Conservation (phyloP, 37 sponge, comb jelly and placozoan species). For the Lycopodina hypogea region DNA sequence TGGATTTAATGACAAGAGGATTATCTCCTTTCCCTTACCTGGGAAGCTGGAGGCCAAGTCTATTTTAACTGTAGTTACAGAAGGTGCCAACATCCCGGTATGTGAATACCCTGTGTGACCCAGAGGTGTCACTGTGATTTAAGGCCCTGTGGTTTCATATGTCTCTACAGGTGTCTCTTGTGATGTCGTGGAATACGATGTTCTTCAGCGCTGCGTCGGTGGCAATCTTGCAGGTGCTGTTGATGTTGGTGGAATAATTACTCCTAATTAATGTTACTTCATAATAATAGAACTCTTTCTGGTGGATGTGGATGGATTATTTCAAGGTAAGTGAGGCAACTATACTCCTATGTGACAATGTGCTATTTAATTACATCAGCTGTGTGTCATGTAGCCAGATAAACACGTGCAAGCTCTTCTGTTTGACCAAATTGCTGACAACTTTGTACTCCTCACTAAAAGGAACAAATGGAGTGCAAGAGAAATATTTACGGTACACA, state of each 20-base stretch:
- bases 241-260: not conserved
- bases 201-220: conserved; percentile 56
- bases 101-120: not conserved
- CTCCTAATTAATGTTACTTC: not conserved
- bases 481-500: conserved; percentile 58
- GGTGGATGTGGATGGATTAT: conserved; percentile 78
- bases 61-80: conserved; percentile 58
- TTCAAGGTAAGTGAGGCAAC: conserved; percentile 44
- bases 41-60: conserved; percentile 47
- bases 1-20: not conserved
- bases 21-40: conserved; percentile 37
- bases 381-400: conserved; percentile 39
- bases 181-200: conserved; percentile 49
- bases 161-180: conserved; percentile 15
- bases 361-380: not conserved
- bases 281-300: conserved; percentile 66
- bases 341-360: not conserved
- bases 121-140: not conserved
- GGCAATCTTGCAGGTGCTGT: conserved; percentile 47
- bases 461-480: conserved; percentile 31
- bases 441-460: conserved; percentile 14
- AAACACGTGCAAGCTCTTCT: conserved; percentile 22
- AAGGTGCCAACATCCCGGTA: conserved; percentile 28
- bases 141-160: not conserved
- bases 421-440: conserved; percentile 55